Base-by-base conservation (phyloP, 1,140 invertebrate genomes). In the Euura saliciscinereae region DNA sequence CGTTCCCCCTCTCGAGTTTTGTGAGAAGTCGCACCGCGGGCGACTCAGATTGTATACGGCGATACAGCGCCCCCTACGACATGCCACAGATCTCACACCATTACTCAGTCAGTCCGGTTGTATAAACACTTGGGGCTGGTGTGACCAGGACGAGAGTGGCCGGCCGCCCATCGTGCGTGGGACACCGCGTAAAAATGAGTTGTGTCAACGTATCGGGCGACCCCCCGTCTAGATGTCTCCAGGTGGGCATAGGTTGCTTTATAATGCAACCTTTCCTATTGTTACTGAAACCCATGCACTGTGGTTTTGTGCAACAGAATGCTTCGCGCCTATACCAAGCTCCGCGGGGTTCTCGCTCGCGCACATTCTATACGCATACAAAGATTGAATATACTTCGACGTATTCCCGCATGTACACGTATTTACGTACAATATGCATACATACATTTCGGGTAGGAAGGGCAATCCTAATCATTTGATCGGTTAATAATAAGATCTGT, bases 131-230 rank as follows among this genome's bases (percentile, higher is more conserved):
- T 70, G 46, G 13, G 74, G 71, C 70, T 66, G 73, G 71, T 69
- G 74, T 74, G 78, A 59, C 13, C n/a, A 69, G 77, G 80, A 81
- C 74, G 72, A 80, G 77, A 73, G 73, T 74, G 81, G 83, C 82
- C 84, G 81, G 83, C 82, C 84, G 83, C 81, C 80, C 81, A 82
- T 83, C 79, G 81, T 79, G 84, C 82, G 82, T 80, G 82, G 83
- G 80, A 84, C 78, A 82, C 76, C 80, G 83, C 82, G 84, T 86
- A 86, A 85, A 86, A 87, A 84, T 85, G 83, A 85, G 78, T 84
- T 83, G 83, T 83, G 85, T 85, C 85, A 87, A 86, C 84, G 84
- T 82, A 77, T 78, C 68, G 65, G 65, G 51, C 71, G 80, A 75
- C 82, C 83, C 81, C 79, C 82, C 77, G 78, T 77, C 70, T 70